phyloP scores from a whole-genome alignment of 1,140 invertebrate genomes.

The Achroia grisella region DNA sequence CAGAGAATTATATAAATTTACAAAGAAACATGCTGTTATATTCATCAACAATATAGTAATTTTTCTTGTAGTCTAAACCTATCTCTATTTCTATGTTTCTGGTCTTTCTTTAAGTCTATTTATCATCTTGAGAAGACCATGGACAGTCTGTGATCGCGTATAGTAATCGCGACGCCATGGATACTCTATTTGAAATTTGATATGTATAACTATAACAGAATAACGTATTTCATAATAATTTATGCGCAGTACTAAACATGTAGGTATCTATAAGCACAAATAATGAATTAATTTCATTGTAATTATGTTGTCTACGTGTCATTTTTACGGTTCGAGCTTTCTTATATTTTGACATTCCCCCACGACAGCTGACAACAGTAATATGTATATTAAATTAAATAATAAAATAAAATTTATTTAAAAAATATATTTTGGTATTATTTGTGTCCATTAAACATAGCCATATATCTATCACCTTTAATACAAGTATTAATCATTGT shows the following conservation, averaged over 20 bases:
- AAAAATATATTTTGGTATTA: not conserved
- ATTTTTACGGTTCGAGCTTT: not conserved
- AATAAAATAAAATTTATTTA: slow-evolving; percentile 3
- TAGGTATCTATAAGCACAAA: slow-evolving; percentile 1
- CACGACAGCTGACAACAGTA: slow-evolving; percentile 1
- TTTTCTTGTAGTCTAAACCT: no score
- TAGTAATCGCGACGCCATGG: not conserved
- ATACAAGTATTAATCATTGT: no score
- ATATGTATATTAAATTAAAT: slow-evolving; percentile 4
- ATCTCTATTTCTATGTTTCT: no score
- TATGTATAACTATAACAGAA: no score
- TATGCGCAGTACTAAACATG: not conserved
- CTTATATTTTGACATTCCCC: not conserved
- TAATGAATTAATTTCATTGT: slow-evolving; percentile 1
- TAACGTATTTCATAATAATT: not conserved
- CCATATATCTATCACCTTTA: no score
- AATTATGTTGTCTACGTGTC: slow-evolving; percentile 1
- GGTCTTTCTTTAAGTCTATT: no score
- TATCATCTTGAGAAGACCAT: no score
- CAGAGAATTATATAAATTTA: no score
- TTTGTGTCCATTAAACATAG: no score
- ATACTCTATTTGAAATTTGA: not conserved
- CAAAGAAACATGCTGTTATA: no score
- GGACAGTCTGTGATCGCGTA: no score
- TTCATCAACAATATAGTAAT: no score